A percentile compares a stretch with the other conserved stretches of the same genome.
Evolutionary conservation across 2,113 vertebrate genomes (phyloP).

Genomic region (Raja brachyura): DNA sequence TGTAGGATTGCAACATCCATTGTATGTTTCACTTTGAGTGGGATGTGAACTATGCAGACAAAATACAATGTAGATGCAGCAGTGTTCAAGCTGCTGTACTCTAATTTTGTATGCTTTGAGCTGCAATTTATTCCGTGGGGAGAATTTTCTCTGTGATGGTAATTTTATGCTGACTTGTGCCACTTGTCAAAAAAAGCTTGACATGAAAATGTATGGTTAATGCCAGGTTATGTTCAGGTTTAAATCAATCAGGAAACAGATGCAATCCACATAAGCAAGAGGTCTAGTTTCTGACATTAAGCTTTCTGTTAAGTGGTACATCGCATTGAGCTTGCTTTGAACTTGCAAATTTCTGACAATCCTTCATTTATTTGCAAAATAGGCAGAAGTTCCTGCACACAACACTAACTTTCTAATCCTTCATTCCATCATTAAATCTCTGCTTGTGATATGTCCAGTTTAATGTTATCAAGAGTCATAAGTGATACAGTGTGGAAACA

Average conservation of each 20-base stretch:
- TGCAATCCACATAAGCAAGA: background rate
- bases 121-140: background rate
- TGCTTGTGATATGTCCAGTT: background rate
- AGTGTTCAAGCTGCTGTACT: background rate
- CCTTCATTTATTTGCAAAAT: background rate
- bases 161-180: constrained; percentile 1
- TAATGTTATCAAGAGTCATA: no score
- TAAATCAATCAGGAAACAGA: background rate
- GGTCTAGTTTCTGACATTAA: background rate
- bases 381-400: background rate
- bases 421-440: background rate
- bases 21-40: background rate
- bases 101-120: background rate
- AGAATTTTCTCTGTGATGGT: background rate
- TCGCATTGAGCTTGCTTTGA: background rate
- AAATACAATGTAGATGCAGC: background rate
- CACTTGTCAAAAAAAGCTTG: background rate
- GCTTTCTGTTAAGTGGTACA: background rate
- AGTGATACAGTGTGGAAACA: no score
- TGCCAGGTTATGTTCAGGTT: background rate
- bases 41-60: background rate
- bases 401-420: background rate
- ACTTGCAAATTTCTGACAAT: background rate
- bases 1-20: background rate
- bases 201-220: background rate